Conservation (phyloP, 2,888 invertebrate genomes). For the Globia sparganii region DNA sequence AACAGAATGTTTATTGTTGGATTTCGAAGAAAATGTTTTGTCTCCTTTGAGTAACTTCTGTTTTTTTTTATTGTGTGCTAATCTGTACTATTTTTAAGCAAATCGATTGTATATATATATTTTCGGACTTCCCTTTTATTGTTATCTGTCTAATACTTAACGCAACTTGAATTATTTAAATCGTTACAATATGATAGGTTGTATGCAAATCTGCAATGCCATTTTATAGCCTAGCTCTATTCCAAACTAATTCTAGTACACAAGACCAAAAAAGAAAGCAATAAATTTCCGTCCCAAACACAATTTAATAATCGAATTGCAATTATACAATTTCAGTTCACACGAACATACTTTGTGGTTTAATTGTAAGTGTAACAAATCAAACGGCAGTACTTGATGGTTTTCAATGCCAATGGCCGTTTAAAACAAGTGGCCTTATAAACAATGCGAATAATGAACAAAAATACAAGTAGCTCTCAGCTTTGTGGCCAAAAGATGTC, state of each 20-base stretch:
- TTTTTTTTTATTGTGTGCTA: constrained; percentile 17
- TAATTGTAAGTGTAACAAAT: constrained; percentile 69
- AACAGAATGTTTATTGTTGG: constrained; percentile 60
- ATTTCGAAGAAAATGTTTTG: constrained; percentile 51
- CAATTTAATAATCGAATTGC: constrained; percentile 41
- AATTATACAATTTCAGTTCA: constrained; percentile 59
- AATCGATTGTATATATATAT: constrained; percentile 1
- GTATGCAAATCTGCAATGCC: neutral
- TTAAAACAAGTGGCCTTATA: constrained; percentile 77
- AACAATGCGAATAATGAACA: constrained; percentile 86
- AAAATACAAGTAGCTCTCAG: constrained; percentile 79
- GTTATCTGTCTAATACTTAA: neutral
- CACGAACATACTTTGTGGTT: constrained; percentile 61
- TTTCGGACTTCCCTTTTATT: constrained; percentile 6
- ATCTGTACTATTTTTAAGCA: constrained; percentile 14
- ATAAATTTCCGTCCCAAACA: constrained; percentile 2
- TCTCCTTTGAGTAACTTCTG: constrained; percentile 47
- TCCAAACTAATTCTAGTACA: too few species aligned
- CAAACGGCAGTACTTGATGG: constrained; percentile 76
- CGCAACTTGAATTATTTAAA: neutral
- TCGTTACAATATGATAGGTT: neutral
- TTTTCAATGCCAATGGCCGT: constrained; percentile 75
- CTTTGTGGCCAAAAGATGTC: constrained; percentile 87
- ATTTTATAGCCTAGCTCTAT: neutral
- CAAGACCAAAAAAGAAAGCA: neutral